Conservation (phyloP, 2,888 invertebrate species). For the Protophormia terraenovae region DNA sequence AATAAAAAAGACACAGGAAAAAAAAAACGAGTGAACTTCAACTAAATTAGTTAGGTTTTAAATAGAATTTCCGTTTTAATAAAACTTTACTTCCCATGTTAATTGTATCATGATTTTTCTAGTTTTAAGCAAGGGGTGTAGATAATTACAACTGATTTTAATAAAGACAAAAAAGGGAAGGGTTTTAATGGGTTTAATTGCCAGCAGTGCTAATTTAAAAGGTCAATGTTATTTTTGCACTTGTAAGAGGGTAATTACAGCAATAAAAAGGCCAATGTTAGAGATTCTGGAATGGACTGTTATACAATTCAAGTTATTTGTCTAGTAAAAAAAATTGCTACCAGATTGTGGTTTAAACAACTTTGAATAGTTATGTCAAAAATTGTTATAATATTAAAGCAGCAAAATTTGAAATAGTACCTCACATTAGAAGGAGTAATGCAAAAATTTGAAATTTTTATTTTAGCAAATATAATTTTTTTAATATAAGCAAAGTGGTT, state of each 20-base stretch:
- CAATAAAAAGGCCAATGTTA: background rate
- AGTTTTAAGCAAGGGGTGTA: background rate
- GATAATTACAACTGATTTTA: background rate
- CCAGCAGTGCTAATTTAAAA: background rate
- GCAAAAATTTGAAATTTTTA: too few relatives aligned
- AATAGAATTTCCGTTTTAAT: constrained; percentile 49
- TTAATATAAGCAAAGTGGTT: too few relatives aligned
- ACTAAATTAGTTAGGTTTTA: constrained; percentile 12
- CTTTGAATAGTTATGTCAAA: too few relatives aligned
- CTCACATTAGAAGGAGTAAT: too few relatives aligned
- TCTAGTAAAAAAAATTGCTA: too few relatives aligned
- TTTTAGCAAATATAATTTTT: too few relatives aligned
- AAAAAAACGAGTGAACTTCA: constrained; percentile 12
- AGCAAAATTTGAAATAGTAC: too few relatives aligned
- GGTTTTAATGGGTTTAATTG: background rate
- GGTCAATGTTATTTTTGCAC: background rate
- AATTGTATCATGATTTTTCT: constrained; percentile 3
- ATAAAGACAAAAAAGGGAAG: background rate
- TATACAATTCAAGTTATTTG: background rate
- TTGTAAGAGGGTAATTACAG: background rate
- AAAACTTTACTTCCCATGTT: constrained; percentile 28
- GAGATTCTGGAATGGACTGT: background rate
- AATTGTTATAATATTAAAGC: too few relatives aligned
- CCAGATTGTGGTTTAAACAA: too few relatives aligned
- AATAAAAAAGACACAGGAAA: background rate